Evolutionary conservation across 1,140 invertebrate species (phyloP).

Genomic region (Anoplolepis gracilipes): DNA sequence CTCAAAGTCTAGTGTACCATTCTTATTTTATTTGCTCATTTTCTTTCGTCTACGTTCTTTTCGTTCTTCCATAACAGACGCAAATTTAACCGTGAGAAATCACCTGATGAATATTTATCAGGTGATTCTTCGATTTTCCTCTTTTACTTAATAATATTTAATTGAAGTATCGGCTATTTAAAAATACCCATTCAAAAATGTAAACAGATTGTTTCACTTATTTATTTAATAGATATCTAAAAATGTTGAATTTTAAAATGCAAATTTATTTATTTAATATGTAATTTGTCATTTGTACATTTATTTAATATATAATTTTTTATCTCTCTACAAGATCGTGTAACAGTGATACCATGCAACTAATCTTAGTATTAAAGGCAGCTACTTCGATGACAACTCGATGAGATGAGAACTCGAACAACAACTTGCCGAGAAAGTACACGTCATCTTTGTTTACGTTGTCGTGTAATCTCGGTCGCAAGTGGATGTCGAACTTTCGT

Average conservation of each 20-base stretch:
- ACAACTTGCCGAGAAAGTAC: background rate
- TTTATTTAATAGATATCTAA: background rate
- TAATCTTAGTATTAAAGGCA: background rate
- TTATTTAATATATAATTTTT: too few relatives aligned
- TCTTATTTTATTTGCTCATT: constrained; percentile 13
- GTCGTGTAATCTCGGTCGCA: background rate
- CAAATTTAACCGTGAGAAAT: constrained; percentile 4
- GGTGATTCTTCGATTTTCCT: constrained; percentile 31
- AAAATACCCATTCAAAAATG: background rate
- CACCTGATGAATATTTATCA: constrained; percentile 68
- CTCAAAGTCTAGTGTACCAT: background rate
- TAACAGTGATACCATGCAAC: background rate
- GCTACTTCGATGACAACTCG: background rate
- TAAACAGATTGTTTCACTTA: background rate
- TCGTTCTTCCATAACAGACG: background rate
- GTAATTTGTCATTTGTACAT: too few relatives aligned
- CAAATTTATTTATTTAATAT: background rate
- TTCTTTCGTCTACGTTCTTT: background rate
- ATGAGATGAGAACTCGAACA: background rate
- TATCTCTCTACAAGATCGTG: background rate
- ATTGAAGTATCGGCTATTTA: constrained; percentile 36
- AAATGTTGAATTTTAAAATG: background rate
- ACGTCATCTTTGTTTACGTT: background rate
- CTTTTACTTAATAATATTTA: constrained; percentile 49
- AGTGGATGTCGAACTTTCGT: constrained; percentile 57